Evolutionary conservation across 2,888 invertebrate species (phyloP).

Genomic region (Argyra leucocephala): DNA sequence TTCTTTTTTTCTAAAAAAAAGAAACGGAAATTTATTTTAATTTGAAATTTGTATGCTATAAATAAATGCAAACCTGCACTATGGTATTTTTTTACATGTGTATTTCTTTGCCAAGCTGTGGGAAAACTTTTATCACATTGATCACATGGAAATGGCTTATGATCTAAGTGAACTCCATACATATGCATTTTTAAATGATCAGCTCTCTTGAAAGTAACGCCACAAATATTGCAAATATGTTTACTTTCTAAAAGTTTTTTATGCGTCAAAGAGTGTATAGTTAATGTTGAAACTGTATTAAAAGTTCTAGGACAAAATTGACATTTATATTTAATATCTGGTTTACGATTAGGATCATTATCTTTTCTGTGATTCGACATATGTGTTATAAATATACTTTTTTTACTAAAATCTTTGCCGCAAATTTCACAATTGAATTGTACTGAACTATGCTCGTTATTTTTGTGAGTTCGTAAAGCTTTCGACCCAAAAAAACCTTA

Average conservation of each 20-base stretch:
- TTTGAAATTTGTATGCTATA: no score
- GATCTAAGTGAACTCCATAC: constrained; percentile 8
- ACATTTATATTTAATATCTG: not conserved
- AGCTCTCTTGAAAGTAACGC: constrained; percentile 5
- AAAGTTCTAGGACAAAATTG: constrained; percentile 5
- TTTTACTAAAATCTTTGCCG: constrained; percentile 1
- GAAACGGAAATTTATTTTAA: not conserved
- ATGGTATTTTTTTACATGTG: not conserved
- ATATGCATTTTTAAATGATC: constrained; percentile 10
- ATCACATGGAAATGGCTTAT: constrained; percentile 6
- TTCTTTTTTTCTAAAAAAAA: constrained; percentile 4
- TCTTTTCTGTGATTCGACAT: not conserved
- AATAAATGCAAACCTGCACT: not conserved
- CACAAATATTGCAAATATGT: constrained; percentile 4
- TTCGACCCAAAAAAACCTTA: not conserved
- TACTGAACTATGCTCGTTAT: not conserved
- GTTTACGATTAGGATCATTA: not conserved
- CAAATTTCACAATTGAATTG: constrained; percentile 8
- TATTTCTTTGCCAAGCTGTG: constrained; percentile 3
- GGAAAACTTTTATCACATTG: constrained; percentile 8
- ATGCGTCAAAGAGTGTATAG: not conserved
- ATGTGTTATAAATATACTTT: not conserved
- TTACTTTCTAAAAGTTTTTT: not conserved
- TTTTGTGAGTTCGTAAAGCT: not conserved
- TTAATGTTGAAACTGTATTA: not conserved